A percentile compares a stretch with the other conserved stretches of the same genome.
phyloP scores from a whole-genome alignment of 2,888 invertebrate species.

The Drosophila mimetica region DNA sequence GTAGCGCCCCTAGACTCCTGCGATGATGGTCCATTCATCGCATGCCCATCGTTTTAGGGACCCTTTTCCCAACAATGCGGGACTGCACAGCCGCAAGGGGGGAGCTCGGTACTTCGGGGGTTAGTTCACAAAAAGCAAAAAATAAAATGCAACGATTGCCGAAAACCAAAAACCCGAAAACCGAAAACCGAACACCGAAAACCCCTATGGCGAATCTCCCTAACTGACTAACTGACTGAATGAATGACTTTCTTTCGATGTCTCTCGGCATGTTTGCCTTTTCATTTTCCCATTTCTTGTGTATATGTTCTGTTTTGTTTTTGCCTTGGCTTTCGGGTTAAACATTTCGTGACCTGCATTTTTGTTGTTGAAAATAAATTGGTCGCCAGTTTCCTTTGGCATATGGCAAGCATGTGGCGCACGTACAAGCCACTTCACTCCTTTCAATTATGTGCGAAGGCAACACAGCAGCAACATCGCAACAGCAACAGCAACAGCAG shows the following conservation, averaged over 20 bases:
- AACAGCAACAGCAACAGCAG: constrained; percentile 21
- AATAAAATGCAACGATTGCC: constrained; percentile 3
- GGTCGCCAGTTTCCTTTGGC: constrained; percentile 58
- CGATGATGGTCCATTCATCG: constrained; percentile 20
- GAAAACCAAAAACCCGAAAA: not conserved
- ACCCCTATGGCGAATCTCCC: constrained; percentile 39
- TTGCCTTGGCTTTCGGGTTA: constrained; percentile 59
- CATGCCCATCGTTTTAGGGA: not conserved
- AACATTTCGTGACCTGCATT: constrained; percentile 79
- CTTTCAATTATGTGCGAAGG: constrained; percentile 76
- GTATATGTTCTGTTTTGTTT: constrained; percentile 30
- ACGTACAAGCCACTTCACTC: constrained; percentile 78
- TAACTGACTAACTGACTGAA: constrained; percentile 1
- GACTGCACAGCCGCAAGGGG: constrained; percentile 8
- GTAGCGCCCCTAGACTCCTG: constrained; percentile 29
- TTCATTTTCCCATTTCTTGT: constrained; percentile 20
- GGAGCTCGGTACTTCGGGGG: not conserved
- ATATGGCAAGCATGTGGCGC: constrained; percentile 78
- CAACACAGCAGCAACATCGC: constrained; percentile 30
- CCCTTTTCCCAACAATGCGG: constrained; percentile 25
- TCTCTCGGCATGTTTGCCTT: constrained; percentile 50
- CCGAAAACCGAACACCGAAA: constrained; percentile 1
- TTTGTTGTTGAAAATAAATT: constrained; percentile 76
- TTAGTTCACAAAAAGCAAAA: constrained; percentile 11
- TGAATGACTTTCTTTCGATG: constrained; percentile 39